Evolutionary conservation across 2,888 invertebrate genomes (phyloP), one percentile per base, ranked within the genome.

Genomic region (Argynnis bischoffii): DNA sequence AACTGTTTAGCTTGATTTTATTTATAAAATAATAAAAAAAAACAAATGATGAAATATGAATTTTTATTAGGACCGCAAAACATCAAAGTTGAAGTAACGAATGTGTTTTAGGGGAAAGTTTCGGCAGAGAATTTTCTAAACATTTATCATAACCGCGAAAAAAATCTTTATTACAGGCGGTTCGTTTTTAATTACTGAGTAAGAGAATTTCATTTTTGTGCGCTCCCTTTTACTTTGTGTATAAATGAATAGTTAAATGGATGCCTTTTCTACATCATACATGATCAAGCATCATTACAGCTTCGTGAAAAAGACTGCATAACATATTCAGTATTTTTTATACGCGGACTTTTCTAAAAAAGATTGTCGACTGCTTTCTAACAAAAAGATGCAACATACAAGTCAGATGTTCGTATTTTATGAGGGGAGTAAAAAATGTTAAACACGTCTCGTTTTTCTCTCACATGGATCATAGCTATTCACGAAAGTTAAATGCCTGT

Each of bases 341-440:
- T 84, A 78, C 78, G 81, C 81, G 81, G 83, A 85, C 46, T 70
- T 26, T 68, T 67, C 51, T 66, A 55, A 84, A 81, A 64, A 78
- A 78, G 76, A 77, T 79, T 78, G 77, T 79, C 78, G 78, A 78
- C 78, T 77, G 78, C 78, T 79, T 78, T 82, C 84, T 81, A 82
- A 83, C 83, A 86, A 88, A 87, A 87, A 87, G 82, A 64, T 84
- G 80, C 80, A 80, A 79, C 78, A 79, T 79, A 80, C 78, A 79
- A 81, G 80, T 76, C 78, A 78, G 78, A 81, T 79, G 84, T 81
- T 85, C 85, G 84, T 84, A 87, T 89, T 88, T 89, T 84, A 87
- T 89, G 86, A 87, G 81, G 74, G 83, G 83, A 81, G 82, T 81
- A 84, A 86, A 87, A 86, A 87, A 88, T 83, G 83, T 81, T 83